Evolutionary conservation across 2,113 vertebrate species (phyloP), one percentile per base, ranked within the genome.

Genomic region (Hylia prasina): DNA sequence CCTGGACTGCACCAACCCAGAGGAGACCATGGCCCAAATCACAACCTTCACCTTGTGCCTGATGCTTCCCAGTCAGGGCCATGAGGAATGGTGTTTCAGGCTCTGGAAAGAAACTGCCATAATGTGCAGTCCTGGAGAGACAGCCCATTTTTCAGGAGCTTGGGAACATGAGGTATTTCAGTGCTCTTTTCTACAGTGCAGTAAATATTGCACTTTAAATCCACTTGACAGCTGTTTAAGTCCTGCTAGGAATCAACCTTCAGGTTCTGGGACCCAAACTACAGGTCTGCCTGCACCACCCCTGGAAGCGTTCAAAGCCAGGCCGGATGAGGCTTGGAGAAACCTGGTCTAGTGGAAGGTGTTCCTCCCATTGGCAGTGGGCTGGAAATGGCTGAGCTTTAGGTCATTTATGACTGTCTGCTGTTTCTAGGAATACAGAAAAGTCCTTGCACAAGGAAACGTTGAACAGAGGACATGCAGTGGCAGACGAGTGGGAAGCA

Each of bases 181-280:
- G 37, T 3, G 15, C 72, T 77, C 25, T 72, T 40, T 65, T 65
- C 58, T 42, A 7, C 6, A 17, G 23, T 8, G 17, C 56, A 66
- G 68, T 87, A 72, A 95, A 94, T 72, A 87, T 1, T 40, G 65
- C 45, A 24, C 71, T 87, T 91, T 56, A 79, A 91, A 95, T 42
- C 51, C 48, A 48, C 51, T 40, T 1, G 3, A 81, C 39, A 60
- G 82, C 40, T 85, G 69, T 53, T 82, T n/a, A 83, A 87, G 35
- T 25, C 39, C 56, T 64, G 64, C 79, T 61, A 39, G 64, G 82
- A 64, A 87, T 87, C 91, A 44, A 4, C 37, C 85, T 93, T 56
- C 45, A 50, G 23, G 28, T 64, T 68, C 71, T 86, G 64, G 54
- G 51, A 72, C 15, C 14, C 50, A 21, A 89, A 40, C 12, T 63